Conservation (phyloP, 2,113 vertebrate species). For the Danionella cerebrum region DNA sequence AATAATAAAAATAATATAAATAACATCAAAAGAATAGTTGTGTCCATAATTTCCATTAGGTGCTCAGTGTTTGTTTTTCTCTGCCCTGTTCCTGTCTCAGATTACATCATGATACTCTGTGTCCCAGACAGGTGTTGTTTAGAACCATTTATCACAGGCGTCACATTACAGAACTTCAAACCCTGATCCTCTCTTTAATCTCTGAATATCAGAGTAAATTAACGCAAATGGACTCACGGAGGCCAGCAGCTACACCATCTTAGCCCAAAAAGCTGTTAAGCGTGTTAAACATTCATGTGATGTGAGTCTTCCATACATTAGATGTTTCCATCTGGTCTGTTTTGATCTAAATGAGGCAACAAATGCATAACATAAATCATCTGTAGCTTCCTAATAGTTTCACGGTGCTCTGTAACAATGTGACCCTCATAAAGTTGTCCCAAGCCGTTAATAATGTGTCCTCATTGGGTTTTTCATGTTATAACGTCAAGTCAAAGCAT, state of each 20-base stretch:
- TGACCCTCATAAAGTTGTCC: constrained; percentile 25
- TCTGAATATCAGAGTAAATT: constrained; percentile 4
- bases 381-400: background rate
- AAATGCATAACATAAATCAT: background rate
- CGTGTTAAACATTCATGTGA: background rate
- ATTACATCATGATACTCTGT: background rate
- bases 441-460: background rate
- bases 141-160: constrained; percentile 24
- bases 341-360: constrained; percentile 10
- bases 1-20: background rate
- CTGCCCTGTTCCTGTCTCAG: constrained; percentile 4
- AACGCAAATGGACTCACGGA: constrained; percentile 1
- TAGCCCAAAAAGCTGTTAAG: constrained; percentile 10
- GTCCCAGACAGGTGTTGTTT: background rate
- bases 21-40: too few relatives aligned
- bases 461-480: background rate
- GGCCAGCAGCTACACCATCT: background rate
- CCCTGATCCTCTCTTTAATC: constrained; percentile 31
- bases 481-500: background rate
- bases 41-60: too few relatives aligned
- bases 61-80: background rate
- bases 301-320: background rate
- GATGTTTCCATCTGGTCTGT: background rate
- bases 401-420: background rate
- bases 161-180: constrained; percentile 32